phyloP scores from a whole-genome alignment of 2,888 invertebrate genomes.

The Odontocerum albicorne region DNA sequence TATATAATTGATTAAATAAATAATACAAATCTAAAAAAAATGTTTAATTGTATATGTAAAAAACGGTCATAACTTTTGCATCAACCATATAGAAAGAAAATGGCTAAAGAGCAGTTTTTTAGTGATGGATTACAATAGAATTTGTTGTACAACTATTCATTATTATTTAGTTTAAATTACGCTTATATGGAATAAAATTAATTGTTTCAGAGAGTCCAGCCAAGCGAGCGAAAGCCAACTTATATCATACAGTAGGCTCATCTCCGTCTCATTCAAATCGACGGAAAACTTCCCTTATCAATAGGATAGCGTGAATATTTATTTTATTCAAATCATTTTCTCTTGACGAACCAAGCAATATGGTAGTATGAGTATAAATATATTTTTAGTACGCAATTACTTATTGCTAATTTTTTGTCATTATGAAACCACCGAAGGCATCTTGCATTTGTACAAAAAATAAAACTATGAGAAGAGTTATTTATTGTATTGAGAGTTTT shows the following conservation, averaged over 20 bases:
- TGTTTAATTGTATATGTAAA: too few relatives aligned
- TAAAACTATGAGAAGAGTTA: too few relatives aligned
- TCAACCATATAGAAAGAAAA: too few relatives aligned
- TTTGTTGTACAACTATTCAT: too few relatives aligned
- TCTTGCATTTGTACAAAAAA: conserved; percentile 8
- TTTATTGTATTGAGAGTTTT: too few relatives aligned
- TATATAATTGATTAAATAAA: too few relatives aligned
- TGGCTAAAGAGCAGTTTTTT: too few relatives aligned
- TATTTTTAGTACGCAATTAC: conserved; percentile 2
- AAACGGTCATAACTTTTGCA: too few relatives aligned
- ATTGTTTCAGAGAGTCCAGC: conserved; percentile 50
- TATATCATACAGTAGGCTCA: conserved; percentile 49
- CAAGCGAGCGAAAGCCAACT: conserved; percentile 53
- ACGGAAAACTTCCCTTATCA: conserved; percentile 65
- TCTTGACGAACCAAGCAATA: conserved; percentile 11
- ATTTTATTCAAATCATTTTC: neutral
- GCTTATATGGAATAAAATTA: too few relatives aligned
- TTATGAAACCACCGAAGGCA: conserved; percentile 24
- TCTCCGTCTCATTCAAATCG: conserved; percentile 57
- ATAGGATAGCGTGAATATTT: conserved; percentile 45
- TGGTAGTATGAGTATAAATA: conserved; percentile 6
- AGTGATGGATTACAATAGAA: too few relatives aligned
- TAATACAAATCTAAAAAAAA: too few relatives aligned
- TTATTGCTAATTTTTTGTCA: conserved; percentile 1
- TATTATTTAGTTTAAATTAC: too few relatives aligned